These are phyloP conservation scores for Dryobota labecula DNA, from an alignment of 2,888 invertebrate genomes.

Conservation along the genomic window DNA sequence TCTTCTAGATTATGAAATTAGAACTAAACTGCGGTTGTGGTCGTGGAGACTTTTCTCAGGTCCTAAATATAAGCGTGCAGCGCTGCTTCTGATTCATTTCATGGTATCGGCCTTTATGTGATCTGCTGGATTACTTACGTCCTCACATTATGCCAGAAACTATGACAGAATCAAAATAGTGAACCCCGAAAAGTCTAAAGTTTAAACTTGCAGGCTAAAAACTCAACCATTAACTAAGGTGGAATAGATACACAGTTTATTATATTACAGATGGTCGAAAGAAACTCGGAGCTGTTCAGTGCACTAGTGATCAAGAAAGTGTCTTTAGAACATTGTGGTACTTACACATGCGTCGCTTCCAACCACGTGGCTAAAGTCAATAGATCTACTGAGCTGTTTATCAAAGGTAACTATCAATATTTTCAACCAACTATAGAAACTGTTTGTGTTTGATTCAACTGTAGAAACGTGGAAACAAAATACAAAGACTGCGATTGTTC, in stretches of 20 bases:
- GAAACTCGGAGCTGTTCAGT: constrained; percentile 93
- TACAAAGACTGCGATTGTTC: neutral
- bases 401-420: constrained; percentile 86
- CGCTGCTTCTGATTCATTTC: neutral
- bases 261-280: constrained; percentile 90
- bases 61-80: neutral
- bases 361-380: constrained; percentile 94
- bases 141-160: neutral
- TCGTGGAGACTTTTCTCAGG: neutral
- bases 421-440: neutral
- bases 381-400: constrained; percentile 93
- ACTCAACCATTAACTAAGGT: neutral
- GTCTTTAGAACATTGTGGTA: constrained; percentile 92
- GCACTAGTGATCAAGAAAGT: constrained; percentile 93
- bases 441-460: too few species aligned
- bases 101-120: too few species aligned
- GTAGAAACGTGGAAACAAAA: neutral
- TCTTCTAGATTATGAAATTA: neutral
- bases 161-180: neutral
- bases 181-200: neutral
- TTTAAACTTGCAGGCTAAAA: neutral
- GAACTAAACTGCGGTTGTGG: neutral
- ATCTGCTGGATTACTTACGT: too few species aligned
- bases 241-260: too few species aligned
- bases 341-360: constrained; percentile 93